phyloP scores from a whole-genome alignment of 2,888 invertebrate species.

The Sialis fuliginosa region DNA sequence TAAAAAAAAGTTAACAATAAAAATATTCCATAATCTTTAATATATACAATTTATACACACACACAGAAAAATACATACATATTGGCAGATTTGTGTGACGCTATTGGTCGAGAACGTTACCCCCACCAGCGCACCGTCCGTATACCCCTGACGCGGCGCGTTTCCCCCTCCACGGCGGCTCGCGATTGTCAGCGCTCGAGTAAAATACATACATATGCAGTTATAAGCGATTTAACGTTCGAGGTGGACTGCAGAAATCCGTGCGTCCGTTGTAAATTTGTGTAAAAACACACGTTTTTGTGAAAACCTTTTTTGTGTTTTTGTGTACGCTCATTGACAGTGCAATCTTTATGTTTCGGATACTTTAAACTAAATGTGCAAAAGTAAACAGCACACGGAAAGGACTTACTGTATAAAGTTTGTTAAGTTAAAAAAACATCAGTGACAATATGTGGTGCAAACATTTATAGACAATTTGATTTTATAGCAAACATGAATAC shows the following conservation, averaged over 20 bases:
- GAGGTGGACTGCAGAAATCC: slow-evolving; percentile 9
- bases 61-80: slow-evolving; percentile 19
- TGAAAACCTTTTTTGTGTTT: no score
- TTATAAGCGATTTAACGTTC: slow-evolving; percentile 24
- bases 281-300: neutral
- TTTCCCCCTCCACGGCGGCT: slow-evolving; percentile 4
- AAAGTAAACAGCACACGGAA: no score
- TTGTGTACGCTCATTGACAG: no score
- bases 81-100: slow-evolving; percentile 17
- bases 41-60: slow-evolving; percentile 29
- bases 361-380: no score
- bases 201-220: slow-evolving; percentile 23
- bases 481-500: no score
- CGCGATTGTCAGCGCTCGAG: slow-evolving; percentile 13
- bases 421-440: no score
- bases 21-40: slow-evolving; percentile 22
- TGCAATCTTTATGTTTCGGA: no score
- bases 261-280: neutral
- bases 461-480: no score
- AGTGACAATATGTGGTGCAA: no score
- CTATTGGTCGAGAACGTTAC: slow-evolving; percentile 16
- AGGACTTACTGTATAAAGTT: no score
- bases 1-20: neutral
- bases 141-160: slow-evolving; percentile 2
- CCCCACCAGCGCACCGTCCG: slow-evolving; percentile 8